These are phyloP conservation scores for Psittacula derbiana DNA, from an alignment of 2,797 vertebrate species.

Conservation along the genomic window DNA sequence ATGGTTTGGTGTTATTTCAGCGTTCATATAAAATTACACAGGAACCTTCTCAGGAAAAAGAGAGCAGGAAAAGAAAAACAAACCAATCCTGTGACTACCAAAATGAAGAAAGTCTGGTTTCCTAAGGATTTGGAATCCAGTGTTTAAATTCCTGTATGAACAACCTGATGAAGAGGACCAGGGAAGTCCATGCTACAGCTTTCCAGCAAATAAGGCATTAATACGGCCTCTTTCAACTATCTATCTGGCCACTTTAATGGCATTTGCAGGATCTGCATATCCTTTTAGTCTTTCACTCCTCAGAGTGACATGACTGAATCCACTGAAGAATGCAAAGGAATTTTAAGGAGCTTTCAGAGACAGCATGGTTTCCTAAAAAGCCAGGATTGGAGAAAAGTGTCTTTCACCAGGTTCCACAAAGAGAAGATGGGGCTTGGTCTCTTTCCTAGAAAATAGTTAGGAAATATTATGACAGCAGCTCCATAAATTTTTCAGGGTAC, in stretches of 20 bases:
- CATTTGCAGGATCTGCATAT: not conserved
- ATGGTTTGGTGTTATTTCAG: not conserved
- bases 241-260: not conserved
- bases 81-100: not conserved
- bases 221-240: not conserved
- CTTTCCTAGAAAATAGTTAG: not conserved
- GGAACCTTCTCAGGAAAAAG: not conserved
- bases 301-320: not conserved
- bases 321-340: not conserved
- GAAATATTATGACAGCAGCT: not conserved
- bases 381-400: not conserved
- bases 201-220: not conserved
- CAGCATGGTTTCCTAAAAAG: not conserved
- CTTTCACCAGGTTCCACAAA: not conserved
- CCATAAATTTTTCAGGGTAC: not conserved
- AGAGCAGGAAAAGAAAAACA: not conserved
- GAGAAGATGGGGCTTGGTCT: not conserved
- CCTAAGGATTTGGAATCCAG: not conserved
- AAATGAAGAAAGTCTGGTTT: not conserved
- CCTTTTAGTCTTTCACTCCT: not conserved
- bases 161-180: not conserved
- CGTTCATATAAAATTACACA: not conserved
- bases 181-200: not conserved
- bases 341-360: not conserved
- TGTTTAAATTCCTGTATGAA: not conserved